Conservation (phyloP, 1,140 invertebrate species). For the Homalodisca vitripennis region DNA sequence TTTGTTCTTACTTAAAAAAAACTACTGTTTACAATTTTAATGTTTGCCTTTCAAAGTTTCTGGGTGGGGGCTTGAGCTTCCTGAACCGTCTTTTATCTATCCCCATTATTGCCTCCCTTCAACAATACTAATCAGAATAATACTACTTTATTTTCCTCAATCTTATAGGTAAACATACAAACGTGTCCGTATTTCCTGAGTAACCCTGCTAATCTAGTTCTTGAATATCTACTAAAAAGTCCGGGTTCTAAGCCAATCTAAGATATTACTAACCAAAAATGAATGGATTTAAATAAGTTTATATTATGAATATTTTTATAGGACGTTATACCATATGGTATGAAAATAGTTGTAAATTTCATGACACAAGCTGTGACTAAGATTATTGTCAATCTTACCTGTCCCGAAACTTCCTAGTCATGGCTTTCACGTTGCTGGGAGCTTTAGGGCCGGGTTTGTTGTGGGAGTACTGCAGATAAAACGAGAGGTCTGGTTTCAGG, state of each 20-base stretch:
- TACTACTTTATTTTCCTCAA: no score
- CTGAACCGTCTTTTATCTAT: no score
- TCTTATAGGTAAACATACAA: no score
- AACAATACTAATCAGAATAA: no score
- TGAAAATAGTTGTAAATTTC: neutral
- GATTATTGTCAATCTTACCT: neutral
- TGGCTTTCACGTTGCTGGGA: neutral
- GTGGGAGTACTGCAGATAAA: slow-evolving; percentile 20
- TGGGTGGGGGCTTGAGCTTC: no score
- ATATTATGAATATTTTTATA: neutral
- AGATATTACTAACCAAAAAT: neutral
- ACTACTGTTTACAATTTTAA: no score
- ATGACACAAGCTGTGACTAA: neutral
- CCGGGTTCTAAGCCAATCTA: neutral
- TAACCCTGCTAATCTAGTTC: neutral
- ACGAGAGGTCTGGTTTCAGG: slow-evolving; percentile 2
- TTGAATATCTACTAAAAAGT: neutral
- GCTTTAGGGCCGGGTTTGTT: neutral
- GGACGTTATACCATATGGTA: neutral
- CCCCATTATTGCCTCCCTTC: no score
- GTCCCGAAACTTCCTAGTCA: slow-evolving; percentile 7
- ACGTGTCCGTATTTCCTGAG: no score
- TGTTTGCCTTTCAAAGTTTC: no score
- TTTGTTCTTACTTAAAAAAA: no score
- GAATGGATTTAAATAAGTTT: neutral